Percentiles rank a stretch among this genome's conserved stretches.
Evolutionary conservation across 2,797 vertebrate genomes (phyloP).

Genomic region (Anomalospiza imberbis): DNA sequence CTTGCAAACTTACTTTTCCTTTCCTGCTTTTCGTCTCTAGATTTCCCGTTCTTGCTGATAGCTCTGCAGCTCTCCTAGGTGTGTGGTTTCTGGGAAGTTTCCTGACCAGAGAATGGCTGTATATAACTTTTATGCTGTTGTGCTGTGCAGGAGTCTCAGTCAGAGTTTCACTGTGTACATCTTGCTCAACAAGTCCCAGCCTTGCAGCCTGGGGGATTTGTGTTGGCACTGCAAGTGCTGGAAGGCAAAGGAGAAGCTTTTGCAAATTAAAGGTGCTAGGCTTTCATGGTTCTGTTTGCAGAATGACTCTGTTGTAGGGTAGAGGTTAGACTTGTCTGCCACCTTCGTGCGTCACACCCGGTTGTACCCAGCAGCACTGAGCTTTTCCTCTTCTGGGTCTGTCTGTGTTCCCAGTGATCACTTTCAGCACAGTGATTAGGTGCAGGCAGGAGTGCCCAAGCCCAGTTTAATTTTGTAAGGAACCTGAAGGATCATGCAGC

Average conservation of each 20-base stretch:
- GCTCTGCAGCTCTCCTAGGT: neutral
- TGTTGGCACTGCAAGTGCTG: neutral
- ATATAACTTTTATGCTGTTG: accelerated
- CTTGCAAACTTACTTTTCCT: neutral
- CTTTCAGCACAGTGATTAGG: neutral
- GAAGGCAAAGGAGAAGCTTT: neutral
- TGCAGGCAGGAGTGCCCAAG: neutral
- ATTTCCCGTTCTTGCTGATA: neutral
- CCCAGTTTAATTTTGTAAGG: neutral
- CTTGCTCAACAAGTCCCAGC: neutral
- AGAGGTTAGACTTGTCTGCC: neutral
- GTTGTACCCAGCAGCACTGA: accelerated
- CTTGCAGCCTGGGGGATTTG: neutral
- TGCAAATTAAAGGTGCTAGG: neutral
- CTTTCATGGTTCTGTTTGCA: neutral
- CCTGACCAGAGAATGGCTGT: neutral
- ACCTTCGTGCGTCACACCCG: neutral
- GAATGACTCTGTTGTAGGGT: neutral
- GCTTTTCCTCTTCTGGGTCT: neutral
- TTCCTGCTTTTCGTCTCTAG: neutral
- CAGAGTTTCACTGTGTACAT: neutral
- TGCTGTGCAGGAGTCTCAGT: neutral
- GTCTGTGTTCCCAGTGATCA: neutral
- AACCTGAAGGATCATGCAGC: neutral
- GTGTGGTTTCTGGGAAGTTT: neutral